These are phyloP conservation scores for Eugnorisma glareosa DNA, from an alignment of 2,888 invertebrate species.

Conservation along the genomic window DNA sequence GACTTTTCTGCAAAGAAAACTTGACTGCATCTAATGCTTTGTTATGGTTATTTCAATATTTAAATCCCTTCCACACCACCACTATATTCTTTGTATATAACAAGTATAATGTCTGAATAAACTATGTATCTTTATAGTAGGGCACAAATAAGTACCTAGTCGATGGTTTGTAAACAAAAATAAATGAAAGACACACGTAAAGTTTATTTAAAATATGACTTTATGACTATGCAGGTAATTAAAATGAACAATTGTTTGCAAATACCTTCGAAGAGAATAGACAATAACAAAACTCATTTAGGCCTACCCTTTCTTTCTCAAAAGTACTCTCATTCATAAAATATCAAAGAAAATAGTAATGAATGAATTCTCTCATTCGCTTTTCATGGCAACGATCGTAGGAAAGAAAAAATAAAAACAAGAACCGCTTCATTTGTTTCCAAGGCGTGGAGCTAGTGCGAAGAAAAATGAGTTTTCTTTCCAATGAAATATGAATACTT, in stretches of 20 bases:
- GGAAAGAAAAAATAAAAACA: conserved; percentile 68
- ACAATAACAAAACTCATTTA: not conserved
- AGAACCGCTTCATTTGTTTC: conserved; percentile 67
- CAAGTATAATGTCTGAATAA: not conserved
- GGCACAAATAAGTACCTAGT: not conserved
- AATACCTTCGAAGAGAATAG: not conserved
- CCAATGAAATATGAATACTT: conserved; percentile 3
- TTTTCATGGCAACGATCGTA: conserved; percentile 21
- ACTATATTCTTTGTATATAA: not conserved
- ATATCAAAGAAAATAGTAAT: conserved; percentile 13
- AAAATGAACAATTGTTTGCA: not conserved
- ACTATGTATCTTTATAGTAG: not conserved
- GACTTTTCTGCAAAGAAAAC: not conserved
- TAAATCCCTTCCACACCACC: not conserved
- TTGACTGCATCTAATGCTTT: not conserved
- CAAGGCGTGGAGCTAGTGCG: conserved; percentile 70
- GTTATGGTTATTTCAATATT: not conserved
- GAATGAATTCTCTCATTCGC: conserved; percentile 15
- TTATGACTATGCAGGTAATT: too few species aligned
- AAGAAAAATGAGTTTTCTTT: conserved; percentile 74
- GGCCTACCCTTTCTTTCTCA: not conserved
- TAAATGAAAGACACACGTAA: too few species aligned
- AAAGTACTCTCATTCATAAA: not conserved
- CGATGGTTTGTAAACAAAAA: not conserved
- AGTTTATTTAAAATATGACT: too few species aligned